These are phyloP conservation scores for Lasioglossum morio DNA, from an alignment of 2,888 invertebrate genomes.

Conservation along the genomic window DNA sequence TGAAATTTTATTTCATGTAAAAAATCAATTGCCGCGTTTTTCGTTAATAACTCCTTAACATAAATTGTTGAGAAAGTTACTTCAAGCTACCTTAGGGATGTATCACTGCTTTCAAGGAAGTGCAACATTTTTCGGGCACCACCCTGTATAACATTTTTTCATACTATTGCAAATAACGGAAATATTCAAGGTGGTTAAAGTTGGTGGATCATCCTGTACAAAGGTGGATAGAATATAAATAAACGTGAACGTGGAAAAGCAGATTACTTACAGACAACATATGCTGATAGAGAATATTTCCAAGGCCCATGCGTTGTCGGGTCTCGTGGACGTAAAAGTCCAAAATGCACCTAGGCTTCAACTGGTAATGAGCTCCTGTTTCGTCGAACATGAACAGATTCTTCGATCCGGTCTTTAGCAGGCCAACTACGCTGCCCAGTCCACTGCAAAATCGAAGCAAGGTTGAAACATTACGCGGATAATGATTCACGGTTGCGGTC, in stretches of 20 bases:
- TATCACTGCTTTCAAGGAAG: no score
- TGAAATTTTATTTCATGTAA: no score
- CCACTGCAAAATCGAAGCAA: constrained; percentile 86
- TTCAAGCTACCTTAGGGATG: no score
- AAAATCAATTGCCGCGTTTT: no score
- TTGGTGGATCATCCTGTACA: background rate
- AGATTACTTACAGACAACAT: constrained; percentile 90
- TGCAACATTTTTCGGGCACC: no score
- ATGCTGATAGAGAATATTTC: constrained; percentile 93
- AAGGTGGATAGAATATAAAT: background rate
- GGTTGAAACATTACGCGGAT: constrained; percentile 36
- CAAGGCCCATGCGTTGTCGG: constrained; percentile 94
- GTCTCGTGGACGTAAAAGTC: constrained; percentile 96
- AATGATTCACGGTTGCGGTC: constrained; percentile 58
- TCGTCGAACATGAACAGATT: constrained; percentile 94
- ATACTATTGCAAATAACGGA: no score
- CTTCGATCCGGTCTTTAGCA: constrained; percentile 96
- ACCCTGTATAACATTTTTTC: no score
- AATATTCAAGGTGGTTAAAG: background rate
- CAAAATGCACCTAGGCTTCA: constrained; percentile 94
- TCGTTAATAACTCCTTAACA: no score
- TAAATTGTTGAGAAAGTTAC: no score
- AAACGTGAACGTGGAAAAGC: background rate
- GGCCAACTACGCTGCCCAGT: constrained; percentile 90
- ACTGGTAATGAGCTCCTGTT: constrained; percentile 89